Base-by-base conservation (phyloP, 2,113 vertebrate species). In the Podarcis cretensis region DNA sequence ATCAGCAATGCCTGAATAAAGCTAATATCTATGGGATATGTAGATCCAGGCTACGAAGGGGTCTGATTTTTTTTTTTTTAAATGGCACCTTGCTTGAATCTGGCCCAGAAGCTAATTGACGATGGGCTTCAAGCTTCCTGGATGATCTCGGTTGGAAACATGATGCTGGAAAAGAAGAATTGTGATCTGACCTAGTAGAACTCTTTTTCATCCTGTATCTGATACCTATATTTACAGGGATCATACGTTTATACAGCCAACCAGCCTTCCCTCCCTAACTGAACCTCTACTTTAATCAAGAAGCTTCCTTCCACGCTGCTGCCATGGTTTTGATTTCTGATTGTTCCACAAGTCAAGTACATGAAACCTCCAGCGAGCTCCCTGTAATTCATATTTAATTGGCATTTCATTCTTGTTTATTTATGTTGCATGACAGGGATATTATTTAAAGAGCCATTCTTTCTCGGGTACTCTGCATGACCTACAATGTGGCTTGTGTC, bases 321-420 rank as follows among this genome's bases (percentile, higher is more conserved):
- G 6, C 30, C 40, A 5, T 43, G 78, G 57, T 35, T 80, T 57
- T 87, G 43, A 86, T 89, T 91, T 90, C 37, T 89, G 37, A 90
- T 90, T 74, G 77, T 90, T 91, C 10, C 37, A 43, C 73, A 92
- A 91, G 84, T 84, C 90, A 95, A 88, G 76, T 87, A 54, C 27
- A 43, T 69, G 0, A 89, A 66, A 59, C 9, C 6, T 57, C 21
- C 13, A 20, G 23, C 48, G 71, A 71, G 65, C 43, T 87, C 81
- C 66, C 32, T 79, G 91, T 90, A 91, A 78, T 65, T 30, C 77
- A 40, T 43, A 69, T 43, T 80, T 92, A 92, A 94, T 88, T 92
- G 90, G 84, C 87, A 30, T 92, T 92, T 93, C 90, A 85, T 92
- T 93, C 1, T 10, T 89, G 37, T 93, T 89, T 92, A 82, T 94